Evolutionary conservation across 2,888 invertebrate genomes (phyloP).

Genomic region (Herminia tarsipennalis): DNA sequence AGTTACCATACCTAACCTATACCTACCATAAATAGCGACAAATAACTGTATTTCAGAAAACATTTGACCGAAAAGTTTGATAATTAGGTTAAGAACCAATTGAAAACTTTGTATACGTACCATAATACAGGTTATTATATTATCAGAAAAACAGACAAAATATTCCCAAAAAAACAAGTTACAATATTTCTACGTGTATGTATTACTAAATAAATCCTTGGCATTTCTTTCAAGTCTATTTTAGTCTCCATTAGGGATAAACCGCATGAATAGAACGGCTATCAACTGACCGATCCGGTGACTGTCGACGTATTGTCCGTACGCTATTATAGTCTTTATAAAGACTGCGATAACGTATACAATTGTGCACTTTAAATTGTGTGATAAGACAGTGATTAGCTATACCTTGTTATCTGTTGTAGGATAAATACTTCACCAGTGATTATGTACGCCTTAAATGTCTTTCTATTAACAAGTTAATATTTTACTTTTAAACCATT

Average conservation of each 20-base stretch:
- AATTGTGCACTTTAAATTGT: neutral
- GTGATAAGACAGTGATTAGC: conserved; percentile 32
- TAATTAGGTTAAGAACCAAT: no score
- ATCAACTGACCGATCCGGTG: neutral
- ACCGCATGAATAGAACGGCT: neutral
- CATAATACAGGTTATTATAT: no score
- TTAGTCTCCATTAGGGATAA: neutral
- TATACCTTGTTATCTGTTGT: conserved; percentile 14
- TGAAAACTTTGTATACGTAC: no score
- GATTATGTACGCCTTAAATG: no score
- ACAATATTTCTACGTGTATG: no score
- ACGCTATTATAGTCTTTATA: neutral
- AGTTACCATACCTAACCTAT: no score
- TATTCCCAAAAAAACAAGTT: no score
- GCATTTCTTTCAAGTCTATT: neutral
- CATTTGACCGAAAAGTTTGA: no score
- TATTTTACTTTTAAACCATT: neutral
- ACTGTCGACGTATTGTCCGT: neutral
- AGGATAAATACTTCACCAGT: conserved; percentile 9
- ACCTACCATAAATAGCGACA: no score
- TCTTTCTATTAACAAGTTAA: neutral
- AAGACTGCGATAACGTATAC: neutral
- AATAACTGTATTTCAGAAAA: no score
- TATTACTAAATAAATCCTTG: no score
- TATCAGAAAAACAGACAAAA: no score